Percentiles rank a stretch among this genome's conserved stretches.
Evolutionary conservation across 2,888 invertebrate genomes (phyloP).

Genomic region (Saturnia japonica): DNA sequence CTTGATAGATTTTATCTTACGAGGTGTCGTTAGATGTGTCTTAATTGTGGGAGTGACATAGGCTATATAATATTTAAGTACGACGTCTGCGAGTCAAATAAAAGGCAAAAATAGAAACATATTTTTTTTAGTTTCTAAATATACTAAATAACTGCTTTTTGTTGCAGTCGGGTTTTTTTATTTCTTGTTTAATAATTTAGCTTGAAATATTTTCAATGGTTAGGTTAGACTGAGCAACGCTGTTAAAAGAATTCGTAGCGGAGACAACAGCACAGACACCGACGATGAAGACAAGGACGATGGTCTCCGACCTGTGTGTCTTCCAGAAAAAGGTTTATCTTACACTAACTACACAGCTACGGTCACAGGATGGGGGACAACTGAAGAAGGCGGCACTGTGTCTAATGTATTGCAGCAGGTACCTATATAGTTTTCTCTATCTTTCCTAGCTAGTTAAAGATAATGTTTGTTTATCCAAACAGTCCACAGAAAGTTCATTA

Average conservation of each 20-base stretch:
- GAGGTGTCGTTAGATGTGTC: too few species aligned
- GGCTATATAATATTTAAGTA: too few species aligned
- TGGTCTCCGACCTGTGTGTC: slow-evolving; percentile 88
- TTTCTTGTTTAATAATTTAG: too few species aligned
- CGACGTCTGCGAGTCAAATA: too few species aligned
- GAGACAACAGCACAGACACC: slow-evolving; percentile 30
- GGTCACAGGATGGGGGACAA: slow-evolving; percentile 92
- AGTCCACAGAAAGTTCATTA: neutral
- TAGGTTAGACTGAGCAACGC: slow-evolving; percentile 69
- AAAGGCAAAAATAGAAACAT: too few species aligned
- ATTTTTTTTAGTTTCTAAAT: too few species aligned
- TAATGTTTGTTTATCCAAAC: neutral
- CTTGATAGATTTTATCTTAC: too few species aligned
- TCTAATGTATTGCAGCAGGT: slow-evolving; percentile 89
- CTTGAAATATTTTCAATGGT: neutral
- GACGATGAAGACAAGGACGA: slow-evolving; percentile 50
- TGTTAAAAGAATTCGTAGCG: slow-evolving; percentile 51
- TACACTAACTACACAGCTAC: slow-evolving; percentile 79
- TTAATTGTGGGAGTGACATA: too few species aligned
- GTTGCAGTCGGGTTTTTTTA: too few species aligned
- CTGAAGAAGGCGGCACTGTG: slow-evolving; percentile 85
- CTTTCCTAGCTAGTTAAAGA: neutral
- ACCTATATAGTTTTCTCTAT: slow-evolving; percentile 5
- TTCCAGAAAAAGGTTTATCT: slow-evolving; percentile 84
- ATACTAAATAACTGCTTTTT: too few species aligned